Percentiles rank a stretch among this genome's conserved stretches.
Evolutionary conservation across 2,113 vertebrate genomes (phyloP).

Genomic region (human (Homo sapiens)): GRCh38 chrX:63758001-63758500

Average conservation of each 20-base stretch:
- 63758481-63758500: slow-evolving; percentile 28
- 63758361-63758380: slow-evolving; percentile 37
- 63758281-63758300: neutral
- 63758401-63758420: slow-evolving; percentile 30
- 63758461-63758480: neutral
- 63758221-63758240: neutral
- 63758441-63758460: slow-evolving; percentile 18
- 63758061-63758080: neutral
- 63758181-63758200: slow-evolving; percentile 15
- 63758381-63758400: slow-evolving; percentile 1
- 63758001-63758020: neutral
- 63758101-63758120: neutral
- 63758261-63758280: neutral
- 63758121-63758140: neutral
- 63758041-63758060: neutral
- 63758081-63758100: slow-evolving; percentile 8
- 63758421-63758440: slow-evolving; percentile 31
- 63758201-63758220: slow-evolving; percentile 16
- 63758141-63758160: neutral
- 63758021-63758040: neutral
- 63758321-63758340: neutral
- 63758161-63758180: neutral
- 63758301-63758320: neutral
- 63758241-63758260: neutral
- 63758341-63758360: slow-evolving; percentile 33